Evolutionary conservation across 1,140 invertebrate species (phyloP).

Genomic region (Aplysia californica): DNA sequence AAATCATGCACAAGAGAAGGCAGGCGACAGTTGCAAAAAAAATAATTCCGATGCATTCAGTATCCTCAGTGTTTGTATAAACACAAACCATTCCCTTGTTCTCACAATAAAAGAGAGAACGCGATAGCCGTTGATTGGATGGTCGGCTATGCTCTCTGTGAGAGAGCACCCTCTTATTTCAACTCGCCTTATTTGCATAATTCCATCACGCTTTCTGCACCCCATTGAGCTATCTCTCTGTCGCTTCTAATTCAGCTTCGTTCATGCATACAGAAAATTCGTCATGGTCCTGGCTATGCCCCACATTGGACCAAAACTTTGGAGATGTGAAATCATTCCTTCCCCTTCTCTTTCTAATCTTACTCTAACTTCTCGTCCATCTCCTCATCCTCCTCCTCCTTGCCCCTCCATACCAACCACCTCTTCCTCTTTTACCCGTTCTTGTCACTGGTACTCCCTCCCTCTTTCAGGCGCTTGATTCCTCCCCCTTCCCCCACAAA

Average conservation of each 20-base stretch:
- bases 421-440: neutral
- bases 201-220: neutral
- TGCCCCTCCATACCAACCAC: neutral
- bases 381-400: neutral
- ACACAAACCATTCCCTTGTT: no score
- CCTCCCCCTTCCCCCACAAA: constrained; percentile 17
- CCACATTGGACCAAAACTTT: neutral
- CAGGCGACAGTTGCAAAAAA: no score
- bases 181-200: neutral
- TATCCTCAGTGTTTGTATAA: no score
- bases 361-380: neutral
- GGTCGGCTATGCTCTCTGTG: no score
- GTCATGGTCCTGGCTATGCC: neutral
- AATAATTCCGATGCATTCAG: no score
- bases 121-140: no score
- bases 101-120: no score
- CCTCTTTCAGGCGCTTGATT: neutral
- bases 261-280: neutral
- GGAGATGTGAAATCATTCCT: no score
- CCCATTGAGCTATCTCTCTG: neutral
- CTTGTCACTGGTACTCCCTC: neutral
- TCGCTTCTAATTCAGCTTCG: neutral
- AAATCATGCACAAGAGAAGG: no score
- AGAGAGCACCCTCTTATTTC: neutral
- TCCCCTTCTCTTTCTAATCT: neutral